A percentile compares a stretch with the other conserved stretches of the same genome.
Conservation (phyloP, 2,888 invertebrate species). For the Cyrtodaria siliqua region DNA sequence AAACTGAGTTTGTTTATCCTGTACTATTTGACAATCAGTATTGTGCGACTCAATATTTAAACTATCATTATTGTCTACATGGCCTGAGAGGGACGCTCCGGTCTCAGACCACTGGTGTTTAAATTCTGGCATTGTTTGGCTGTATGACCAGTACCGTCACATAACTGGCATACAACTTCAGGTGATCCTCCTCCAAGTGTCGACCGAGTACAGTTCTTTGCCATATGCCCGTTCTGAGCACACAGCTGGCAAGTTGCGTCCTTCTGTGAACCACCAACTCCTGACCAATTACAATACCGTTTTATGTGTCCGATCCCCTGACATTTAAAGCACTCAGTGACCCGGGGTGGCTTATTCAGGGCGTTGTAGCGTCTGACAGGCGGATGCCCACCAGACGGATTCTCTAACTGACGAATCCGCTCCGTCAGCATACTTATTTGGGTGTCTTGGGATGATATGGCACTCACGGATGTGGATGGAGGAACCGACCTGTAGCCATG, state of each 20-base stretch:
- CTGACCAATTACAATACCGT: not conserved
- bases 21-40: not conserved
- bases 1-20: constrained; percentile 6
- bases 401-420: too few relatives aligned
- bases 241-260: constrained; percentile 27
- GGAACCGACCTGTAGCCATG: constrained; percentile 27
- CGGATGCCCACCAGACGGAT: too few relatives aligned
- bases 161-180: not conserved
- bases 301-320: too few relatives aligned
- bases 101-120: constrained; percentile 38
- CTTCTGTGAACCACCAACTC: not conserved
- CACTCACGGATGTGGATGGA: too few relatives aligned
- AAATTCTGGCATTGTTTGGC: constrained; percentile 15
- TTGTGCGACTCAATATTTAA: not conserved
- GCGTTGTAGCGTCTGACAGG: too few relatives aligned
- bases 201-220: constrained; percentile 1
- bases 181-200: too few relatives aligned
- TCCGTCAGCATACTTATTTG: too few relatives aligned
- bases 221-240: constrained; percentile 19
- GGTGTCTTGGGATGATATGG: not conserved
- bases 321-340: not conserved
- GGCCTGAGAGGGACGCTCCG: constrained; percentile 32
- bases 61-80: constrained; percentile 4
- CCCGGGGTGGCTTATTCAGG: not conserved
- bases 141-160: constrained; percentile 2